These are phyloP conservation scores for Crotalus helleri DNA, from an alignment of 2,113 vertebrate species.

Conservation along the genomic window DNA sequence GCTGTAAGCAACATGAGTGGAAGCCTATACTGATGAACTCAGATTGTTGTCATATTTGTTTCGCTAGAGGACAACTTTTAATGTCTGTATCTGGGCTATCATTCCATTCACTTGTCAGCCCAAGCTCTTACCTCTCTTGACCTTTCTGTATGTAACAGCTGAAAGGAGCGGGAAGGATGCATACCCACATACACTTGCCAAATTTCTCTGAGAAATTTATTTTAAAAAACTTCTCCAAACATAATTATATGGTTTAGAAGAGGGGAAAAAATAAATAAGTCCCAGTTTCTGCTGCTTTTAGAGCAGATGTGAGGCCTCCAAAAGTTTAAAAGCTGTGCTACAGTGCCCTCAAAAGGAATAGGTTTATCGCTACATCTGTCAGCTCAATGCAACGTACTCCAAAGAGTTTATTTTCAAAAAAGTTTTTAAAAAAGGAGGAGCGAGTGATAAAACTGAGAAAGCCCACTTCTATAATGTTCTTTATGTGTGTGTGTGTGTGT, in stretches of 20 bases:
- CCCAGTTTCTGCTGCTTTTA: fast-evolving
- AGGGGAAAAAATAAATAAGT: fast-evolving
- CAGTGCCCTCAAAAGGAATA: conserved; percentile 60
- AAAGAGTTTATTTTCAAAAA: background rate
- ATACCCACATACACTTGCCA: background rate
- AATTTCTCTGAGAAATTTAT: background rate
- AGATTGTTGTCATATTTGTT: background rate
- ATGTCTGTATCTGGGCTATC: background rate
- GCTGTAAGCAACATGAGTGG: background rate
- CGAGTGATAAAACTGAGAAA: background rate
- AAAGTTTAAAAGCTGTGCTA: conserved; percentile 55
- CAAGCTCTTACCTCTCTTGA: background rate
- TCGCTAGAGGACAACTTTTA: background rate
- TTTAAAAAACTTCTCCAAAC: background rate
- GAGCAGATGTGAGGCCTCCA: background rate
- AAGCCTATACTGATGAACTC: background rate
- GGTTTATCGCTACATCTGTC: background rate
- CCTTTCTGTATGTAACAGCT: background rate
- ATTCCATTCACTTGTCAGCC: background rate
- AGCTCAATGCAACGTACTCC: background rate
- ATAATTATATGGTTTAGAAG: background rate
- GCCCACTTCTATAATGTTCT: background rate
- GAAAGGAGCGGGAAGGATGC: too few species aligned
- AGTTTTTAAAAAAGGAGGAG: background rate
- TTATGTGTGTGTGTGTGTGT: background rate